Base-by-base conservation (phyloP, 2,888 invertebrate genomes). In the Ametastegia equiseti region DNA sequence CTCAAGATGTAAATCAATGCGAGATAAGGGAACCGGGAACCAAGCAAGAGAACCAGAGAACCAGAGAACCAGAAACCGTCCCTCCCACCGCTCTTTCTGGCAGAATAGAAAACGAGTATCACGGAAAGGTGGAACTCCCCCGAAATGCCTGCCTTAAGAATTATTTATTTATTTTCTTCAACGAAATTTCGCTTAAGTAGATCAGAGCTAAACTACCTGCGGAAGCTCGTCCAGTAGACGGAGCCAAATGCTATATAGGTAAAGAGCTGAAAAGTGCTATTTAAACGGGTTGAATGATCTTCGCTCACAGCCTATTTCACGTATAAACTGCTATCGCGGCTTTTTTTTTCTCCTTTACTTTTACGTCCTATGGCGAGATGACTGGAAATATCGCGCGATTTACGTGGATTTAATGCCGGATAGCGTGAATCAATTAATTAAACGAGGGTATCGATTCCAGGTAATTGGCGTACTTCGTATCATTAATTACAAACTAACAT, bases 1-100 rank as follows among this genome's bases (percentile, higher is more conserved):
- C 88, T 88, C 83, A 85, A 85, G 88, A 89, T 89, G 87, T 89
- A 89, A 89, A 90, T 90, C 89, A 89, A 88, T 87, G 86, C 86
- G 85, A 86, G 88, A 88, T 89, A 88, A 89, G 88, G 86, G 85
- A 75, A 75, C 54, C 75, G 54, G 75, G 75, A 75, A 75, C 75
- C 54, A 36, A 75, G 75, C 50, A 54, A 33, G 75, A 75, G 75
- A 54, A 75, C 75, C 73, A 47, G 73, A 45, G 71, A 71, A 47
- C 71, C 73, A 75, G 73, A 75, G 36, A 75, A 50, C 75, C 75
- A 54, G 50, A 50, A 33, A 19, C 75, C 75, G n/a, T 54, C 54
- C 75, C 75, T 75, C 75, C 75, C 75, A 54, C 50, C 54, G 33
- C 27, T 54, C 75, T 54, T 75, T 19, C 75, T 75, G 75, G 79